A percentile compares a stretch with the other conserved stretches of the same genome.
phyloP scores from a whole-genome alignment of 2,888 invertebrate genomes.

The Pristionchus maxplancki region DNA sequence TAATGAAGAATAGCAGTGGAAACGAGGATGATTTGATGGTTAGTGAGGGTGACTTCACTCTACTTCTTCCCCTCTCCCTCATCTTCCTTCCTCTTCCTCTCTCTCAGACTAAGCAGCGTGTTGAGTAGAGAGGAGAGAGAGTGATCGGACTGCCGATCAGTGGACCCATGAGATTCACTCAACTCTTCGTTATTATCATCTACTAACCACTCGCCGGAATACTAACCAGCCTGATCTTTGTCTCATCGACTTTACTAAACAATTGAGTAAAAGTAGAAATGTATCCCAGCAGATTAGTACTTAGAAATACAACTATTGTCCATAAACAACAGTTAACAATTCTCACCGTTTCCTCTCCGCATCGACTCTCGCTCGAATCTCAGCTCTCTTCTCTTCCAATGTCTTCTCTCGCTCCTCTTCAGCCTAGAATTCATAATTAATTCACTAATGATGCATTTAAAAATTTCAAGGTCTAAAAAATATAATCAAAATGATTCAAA shows the following conservation, averaged over 20 bases:
- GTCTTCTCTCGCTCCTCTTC: constrained; percentile 34
- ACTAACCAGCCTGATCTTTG: not conserved
- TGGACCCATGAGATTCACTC: not conserved
- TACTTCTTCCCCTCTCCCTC: constrained; percentile 26
- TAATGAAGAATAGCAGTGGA: not conserved
- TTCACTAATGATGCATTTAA: not conserved
- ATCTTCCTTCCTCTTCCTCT: constrained; percentile 25
- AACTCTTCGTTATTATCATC: not conserved
- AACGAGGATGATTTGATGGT: not conserved
- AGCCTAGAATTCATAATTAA: not conserved
- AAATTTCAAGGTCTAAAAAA: not conserved
- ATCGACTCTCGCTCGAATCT: constrained; percentile 48
- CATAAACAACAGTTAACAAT: not conserved
- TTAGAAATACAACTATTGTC: not conserved
- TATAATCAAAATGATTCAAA: too few relatives aligned
- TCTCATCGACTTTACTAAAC: not conserved
- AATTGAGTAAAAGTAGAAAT: not conserved
- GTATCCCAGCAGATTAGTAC: not conserved
- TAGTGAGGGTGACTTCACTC: not conserved
- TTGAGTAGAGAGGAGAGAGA: not conserved
- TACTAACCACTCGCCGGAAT: not conserved
- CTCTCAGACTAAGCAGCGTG: constrained; percentile 5
- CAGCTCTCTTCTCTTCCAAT: constrained; percentile 12
- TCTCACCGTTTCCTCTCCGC: constrained; percentile 47
- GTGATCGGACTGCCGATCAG: not conserved